Base-by-base conservation (phyloP, 2,113 vertebrate species). In the Smithornis capensis region DNA sequence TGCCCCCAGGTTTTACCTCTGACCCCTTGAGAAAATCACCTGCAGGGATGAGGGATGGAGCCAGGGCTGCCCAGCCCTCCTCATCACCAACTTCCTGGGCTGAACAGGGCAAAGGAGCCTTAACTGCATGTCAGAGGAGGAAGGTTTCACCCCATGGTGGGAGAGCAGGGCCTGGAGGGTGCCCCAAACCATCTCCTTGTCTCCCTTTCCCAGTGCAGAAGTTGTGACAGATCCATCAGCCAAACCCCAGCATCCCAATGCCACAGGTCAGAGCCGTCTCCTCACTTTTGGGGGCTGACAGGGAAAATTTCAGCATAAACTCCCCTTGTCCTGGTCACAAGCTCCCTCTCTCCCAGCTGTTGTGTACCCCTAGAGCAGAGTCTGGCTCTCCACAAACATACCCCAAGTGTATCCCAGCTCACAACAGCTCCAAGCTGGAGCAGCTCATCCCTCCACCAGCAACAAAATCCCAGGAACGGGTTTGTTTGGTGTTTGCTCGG, bases 261-360 rank as follows among this genome's bases (percentile, higher is more conserved):
- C 65, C 18, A 6, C 45, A 24, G 63, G 27, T 45, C 83, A 77
- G 13, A 52, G 9, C 53, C 24, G 59, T 52, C 29, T 52, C 75
- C 44, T 14, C 4, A 6, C 11, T 4, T 77, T 19, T 27, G 55
- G 65, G 75, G 18, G 23, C 29, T 8, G 2, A 7, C 14, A 42
- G 28, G 45, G 29, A 4, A 29, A 75, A 59, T 3, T n/a, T 6
- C 1, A 7, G 23, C 35, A 29, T 22, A 9, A 59, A 22, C 6
- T 5, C 4, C 12, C 19, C 14, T 44, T 21, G 19, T 11, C 4
- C 40, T 2, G n/a, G 45, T n/a, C 90, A 44, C 22, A 33, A 8
- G 10, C 17, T 6, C 52, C 42, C 12, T 56, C 42, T 11, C 60
- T 3, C 31, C n/a, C 0, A 0, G 53, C 33, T 3, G 12, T 49